Evolutionary conservation across 2,797 vertebrate species (phyloP).

Genomic region (Oryzias dopingdopingensis): DNA sequence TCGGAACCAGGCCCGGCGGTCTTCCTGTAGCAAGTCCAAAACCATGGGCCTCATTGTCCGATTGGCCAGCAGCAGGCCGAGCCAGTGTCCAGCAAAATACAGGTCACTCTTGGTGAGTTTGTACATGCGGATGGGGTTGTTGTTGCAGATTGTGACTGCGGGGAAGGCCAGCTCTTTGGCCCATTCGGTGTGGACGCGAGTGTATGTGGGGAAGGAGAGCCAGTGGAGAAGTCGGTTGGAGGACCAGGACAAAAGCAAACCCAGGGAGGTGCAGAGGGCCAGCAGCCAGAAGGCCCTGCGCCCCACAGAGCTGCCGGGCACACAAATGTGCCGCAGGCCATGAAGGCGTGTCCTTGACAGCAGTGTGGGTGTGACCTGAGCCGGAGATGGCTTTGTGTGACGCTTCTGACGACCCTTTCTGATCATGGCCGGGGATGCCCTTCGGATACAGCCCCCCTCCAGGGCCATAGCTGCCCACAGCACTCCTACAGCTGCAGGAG

Average conservation of each 20-base stretch:
- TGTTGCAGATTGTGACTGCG: slow-evolving; percentile 97
- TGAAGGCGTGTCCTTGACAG: slow-evolving; percentile 87
- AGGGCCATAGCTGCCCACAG: slow-evolving; percentile 81
- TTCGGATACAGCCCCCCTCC: slow-evolving; percentile 72
- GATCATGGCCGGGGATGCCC: slow-evolving; percentile 71
- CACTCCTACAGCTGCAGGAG: slow-evolving; percentile 71
- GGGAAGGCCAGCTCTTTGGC: slow-evolving; percentile 93
- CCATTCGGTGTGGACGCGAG: slow-evolving; percentile 91
- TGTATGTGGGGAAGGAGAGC: slow-evolving; percentile 94
- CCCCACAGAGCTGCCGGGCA: slow-evolving; percentile 79
- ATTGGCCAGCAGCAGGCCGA: slow-evolving; percentile 91
- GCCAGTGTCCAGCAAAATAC: slow-evolving; percentile 95
- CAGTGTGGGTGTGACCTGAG: slow-evolving; percentile 63
- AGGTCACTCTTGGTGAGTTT: slow-evolving; percentile 96
- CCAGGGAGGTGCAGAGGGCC: slow-evolving; percentile 90
- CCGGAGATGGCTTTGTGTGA: slow-evolving; percentile 44
- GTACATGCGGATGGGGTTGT: slow-evolving; percentile 94
- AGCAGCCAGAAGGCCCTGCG: slow-evolving; percentile 91
- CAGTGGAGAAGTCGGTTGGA: slow-evolving; percentile 93
- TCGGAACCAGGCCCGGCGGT: slow-evolving; percentile 89
- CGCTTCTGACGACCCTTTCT: slow-evolving; percentile 63
- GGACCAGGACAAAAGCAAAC: slow-evolving; percentile 92
- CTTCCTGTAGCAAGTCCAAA: slow-evolving; percentile 88
- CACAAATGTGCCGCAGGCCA: slow-evolving; percentile 87
- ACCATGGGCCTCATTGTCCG: slow-evolving; percentile 89